These are phyloP conservation scores for Apis florea DNA, from an alignment of 1,140 invertebrate genomes.

Conservation along the genomic window DNA sequence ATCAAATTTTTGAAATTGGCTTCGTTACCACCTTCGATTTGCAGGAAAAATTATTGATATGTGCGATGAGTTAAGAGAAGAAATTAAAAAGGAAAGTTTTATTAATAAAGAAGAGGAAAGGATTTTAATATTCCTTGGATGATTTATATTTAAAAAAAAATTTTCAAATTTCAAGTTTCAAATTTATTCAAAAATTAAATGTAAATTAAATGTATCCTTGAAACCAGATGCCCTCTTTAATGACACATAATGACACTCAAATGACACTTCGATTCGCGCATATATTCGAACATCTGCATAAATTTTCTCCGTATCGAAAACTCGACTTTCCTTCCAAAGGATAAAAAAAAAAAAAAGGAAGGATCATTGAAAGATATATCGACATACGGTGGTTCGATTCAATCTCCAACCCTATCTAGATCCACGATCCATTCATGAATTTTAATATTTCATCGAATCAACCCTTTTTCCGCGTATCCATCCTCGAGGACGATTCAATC, in stretches of 20 bases:
- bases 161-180: no score
- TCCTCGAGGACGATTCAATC: conserved; percentile 57
- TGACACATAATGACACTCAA: not conserved
- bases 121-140: no score
- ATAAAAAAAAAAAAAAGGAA: not conserved
- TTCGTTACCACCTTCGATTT: no score
- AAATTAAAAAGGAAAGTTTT: no score
- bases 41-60: no score
- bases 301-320: not conserved
- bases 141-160: no score
- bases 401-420: not conserved
- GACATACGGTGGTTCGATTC: conserved; percentile 27
- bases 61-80: no score
- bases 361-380: conserved; percentile 15
- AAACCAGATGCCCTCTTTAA: not conserved
- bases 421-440: conserved; percentile 69
- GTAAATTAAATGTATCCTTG: no score
- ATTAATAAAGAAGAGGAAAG: no score
- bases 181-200: no score
- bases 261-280: not conserved
- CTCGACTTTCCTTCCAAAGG: not conserved
- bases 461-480: conserved; percentile 54
- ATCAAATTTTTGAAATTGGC: no score
- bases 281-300: conserved; percentile 6
- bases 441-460: conserved; percentile 73